Evolutionary conservation across 2,113 vertebrate species (phyloP), one percentile per base, ranked within the genome.

Genomic region (Laterallus jamaicensis): DNA sequence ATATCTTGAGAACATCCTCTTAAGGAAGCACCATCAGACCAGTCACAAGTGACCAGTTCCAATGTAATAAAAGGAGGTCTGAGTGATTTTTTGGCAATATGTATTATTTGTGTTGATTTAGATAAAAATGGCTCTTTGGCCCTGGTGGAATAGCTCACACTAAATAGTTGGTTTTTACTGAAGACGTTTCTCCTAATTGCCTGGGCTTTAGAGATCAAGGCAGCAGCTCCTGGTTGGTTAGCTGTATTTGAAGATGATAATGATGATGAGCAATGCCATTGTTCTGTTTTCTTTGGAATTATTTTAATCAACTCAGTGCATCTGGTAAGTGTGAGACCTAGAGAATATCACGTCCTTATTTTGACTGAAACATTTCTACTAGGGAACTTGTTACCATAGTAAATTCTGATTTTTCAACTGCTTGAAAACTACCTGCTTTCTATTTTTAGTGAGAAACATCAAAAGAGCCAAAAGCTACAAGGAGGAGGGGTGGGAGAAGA

Each of bases 401-500:
- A 50, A 7, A n/a, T 28, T 50, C 12, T 52, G 3, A 0, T 67
- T 77, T 56, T 62, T 35, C 9, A 50, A 21, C 6, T 50, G 52
- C 1, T 20, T 76, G 35, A 52, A 80, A 62, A 49, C 37, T 10
- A 42, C 3, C 16, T 25, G 13, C 6, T 85, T 63, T 40, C 28
- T 8, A 31, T 63, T 71, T 47, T 70, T 18, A 39, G 11, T 17
- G 17, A 29, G 3, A 49, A 77, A 31, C 8, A 25, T 52, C 15
- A 2, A 39, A 90, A 78, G 62, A 24, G 4, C 6, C 10, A 32
- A 84, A 71, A 14, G 15, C 17, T 28, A 2, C 0, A 6, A 3
- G 7, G 5, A 49, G 49, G 21, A 49, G 21, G 21, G 49, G 49
- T 22, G 0, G 0, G 25, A 44, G 56, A 37, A 20, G 0, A 24